Conservation (phyloP, 2,888 invertebrate species). For the Resseliella maxima region DNA sequence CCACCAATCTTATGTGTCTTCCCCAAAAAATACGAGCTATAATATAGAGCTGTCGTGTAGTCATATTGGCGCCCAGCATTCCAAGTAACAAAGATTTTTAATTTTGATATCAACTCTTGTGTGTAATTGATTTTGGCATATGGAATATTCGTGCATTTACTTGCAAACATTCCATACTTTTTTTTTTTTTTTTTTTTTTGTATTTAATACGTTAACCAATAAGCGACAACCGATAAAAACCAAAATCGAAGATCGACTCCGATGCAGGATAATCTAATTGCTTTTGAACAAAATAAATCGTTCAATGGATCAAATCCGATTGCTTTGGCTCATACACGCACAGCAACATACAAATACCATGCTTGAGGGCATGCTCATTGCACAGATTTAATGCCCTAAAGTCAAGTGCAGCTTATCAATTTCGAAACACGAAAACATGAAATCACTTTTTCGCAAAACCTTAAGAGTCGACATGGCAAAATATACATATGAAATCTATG, state of each 20-base stretch:
- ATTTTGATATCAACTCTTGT: conserved; percentile 47
- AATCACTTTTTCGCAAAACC: neutral
- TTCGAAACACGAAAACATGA: neutral
- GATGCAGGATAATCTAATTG: conserved; percentile 26
- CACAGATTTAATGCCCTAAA: conserved; percentile 18
- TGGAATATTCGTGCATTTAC: neutral
- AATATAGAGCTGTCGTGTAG: neutral
- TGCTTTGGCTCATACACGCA: neutral
- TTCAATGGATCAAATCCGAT: conserved; percentile 21
- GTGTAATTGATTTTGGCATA: conserved; percentile 28
- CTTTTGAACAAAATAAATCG: conserved; percentile 3
- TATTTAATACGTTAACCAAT: neutral
- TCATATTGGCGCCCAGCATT: neutral
- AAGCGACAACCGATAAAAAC: neutral
- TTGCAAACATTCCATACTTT: too few species aligned
- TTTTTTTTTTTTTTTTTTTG: too few species aligned
- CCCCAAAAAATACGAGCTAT: too few species aligned
- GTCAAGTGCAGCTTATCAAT: conserved; percentile 38
- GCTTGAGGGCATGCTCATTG: neutral
- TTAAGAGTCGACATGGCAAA: neutral
- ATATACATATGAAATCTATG: too few species aligned
- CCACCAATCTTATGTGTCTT: neutral
- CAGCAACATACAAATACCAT: too few species aligned
- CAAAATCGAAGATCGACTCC: conserved; percentile 3
- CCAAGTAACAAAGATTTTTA: conserved; percentile 32